Conservation (phyloP, 2,888 invertebrate species). For the Syritta pipiens region DNA sequence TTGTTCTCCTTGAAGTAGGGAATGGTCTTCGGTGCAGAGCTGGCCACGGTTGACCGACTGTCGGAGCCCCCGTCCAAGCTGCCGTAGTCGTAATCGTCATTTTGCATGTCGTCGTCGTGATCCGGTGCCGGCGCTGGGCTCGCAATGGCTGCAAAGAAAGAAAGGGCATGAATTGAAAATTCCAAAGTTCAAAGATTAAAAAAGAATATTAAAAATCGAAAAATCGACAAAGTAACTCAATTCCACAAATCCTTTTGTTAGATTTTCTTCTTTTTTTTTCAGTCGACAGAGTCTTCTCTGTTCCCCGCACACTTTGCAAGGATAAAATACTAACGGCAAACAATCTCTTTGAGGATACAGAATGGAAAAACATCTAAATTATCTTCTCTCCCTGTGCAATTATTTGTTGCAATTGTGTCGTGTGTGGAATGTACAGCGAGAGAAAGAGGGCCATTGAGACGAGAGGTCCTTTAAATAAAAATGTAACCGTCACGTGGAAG, state of each 20-base stretch:
- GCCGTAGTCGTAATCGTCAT: constrained; percentile 52
- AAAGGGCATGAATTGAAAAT: not conserved
- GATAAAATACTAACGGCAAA: constrained; percentile 8
- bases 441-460: not conserved
- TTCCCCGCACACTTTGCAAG: not conserved
- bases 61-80: constrained; percentile 44
- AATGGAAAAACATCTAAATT: constrained; percentile 24
- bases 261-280: constrained; percentile 17
- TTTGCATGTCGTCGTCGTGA: constrained; percentile 18
- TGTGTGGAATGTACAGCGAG: not conserved
- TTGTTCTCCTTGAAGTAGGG: constrained; percentile 35
- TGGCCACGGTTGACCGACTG: constrained; percentile 13
- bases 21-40: not conserved
- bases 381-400: constrained; percentile 26
- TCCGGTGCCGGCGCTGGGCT: constrained; percentile 5
- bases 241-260: not conserved
- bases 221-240: not conserved
- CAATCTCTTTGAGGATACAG: constrained; percentile 14
- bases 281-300: constrained; percentile 5
- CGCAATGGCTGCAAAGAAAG: constrained; percentile 18
- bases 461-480: constrained; percentile 1
- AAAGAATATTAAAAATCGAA: not conserved
- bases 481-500: constrained; percentile 28
- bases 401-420: constrained; percentile 39
- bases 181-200: constrained; percentile 13